These are phyloP conservation scores for Hepsetus odoe DNA, from an alignment of 2,113 vertebrate species.

Conservation along the genomic window DNA sequence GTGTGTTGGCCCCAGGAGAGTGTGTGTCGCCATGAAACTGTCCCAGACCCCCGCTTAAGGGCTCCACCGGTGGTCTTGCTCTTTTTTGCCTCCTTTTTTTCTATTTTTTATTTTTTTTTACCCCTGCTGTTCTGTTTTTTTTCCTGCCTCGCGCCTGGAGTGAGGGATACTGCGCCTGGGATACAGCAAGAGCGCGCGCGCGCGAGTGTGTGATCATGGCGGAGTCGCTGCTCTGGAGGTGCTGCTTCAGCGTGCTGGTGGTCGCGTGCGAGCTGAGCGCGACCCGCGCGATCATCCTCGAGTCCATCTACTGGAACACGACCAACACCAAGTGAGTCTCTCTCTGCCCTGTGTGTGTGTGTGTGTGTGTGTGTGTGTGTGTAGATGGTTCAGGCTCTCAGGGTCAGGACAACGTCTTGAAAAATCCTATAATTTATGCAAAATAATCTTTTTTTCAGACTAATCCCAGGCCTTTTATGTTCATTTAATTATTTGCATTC, in stretches of 20 bases:
- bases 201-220: slow-evolving; percentile 68
- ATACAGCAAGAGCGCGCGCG: not conserved
- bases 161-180: not conserved
- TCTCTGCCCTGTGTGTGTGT: too few species aligned
- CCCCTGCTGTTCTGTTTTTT: not conserved
- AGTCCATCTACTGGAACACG: slow-evolving; percentile 99
- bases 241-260: slow-evolving; percentile 90
- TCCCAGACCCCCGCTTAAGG: not conserved
- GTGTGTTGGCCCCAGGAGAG: not conserved
- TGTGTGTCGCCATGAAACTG: not conserved
- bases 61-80: not conserved
- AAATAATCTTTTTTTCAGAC: too few species aligned
- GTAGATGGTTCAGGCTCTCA: too few species aligned
- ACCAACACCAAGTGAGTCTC: slow-evolving; percentile 95
- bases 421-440: too few species aligned
- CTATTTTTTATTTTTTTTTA: not conserved
- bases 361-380: too few species aligned
- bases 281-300: slow-evolving; percentile 90
- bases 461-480: too few species aligned
- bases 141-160: not conserved
- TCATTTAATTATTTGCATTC: too few species aligned
- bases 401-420: too few species aligned
- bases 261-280: slow-evolving; percentile 90
- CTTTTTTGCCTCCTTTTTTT: not conserved
- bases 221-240: slow-evolving; percentile 88